Base-by-base conservation (phyloP, 2,888 invertebrate species). In the Drosophila paucipuncta region DNA sequence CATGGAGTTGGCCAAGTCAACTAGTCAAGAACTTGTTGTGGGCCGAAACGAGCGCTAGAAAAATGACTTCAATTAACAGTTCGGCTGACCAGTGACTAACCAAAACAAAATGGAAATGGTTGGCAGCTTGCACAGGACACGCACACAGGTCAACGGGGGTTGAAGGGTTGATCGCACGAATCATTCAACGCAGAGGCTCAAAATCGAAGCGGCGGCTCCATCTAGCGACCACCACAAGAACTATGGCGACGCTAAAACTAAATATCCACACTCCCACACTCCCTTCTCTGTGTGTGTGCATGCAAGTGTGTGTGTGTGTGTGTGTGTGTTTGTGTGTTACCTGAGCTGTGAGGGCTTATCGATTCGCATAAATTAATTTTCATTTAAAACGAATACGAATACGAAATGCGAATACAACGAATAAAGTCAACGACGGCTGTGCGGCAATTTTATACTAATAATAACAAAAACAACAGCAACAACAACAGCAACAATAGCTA, bases 331-430 rank as follows among this genome's bases (percentile, higher is more conserved):
- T 53, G 58, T 61, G 43, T 63, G 41, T 52, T 54, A 41, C 57
- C 50, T 65, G 58, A 47, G 37, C 43, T 72, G 63, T 59, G 33
- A 58, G 53, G 73, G 74, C 89, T 89, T 89, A 87, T 87, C 89
- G 86, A 87, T 87, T 87, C 79, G 86, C 86, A 87, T 87, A 89
- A 89, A 87, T 87, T 89, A 87, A 89, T 89, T 87, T 84, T 78
- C 84, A 86, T 85, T 89, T 86, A 85, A 86, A 86, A 88, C 85
- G 88, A 85, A 85, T 88, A 83, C 87, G 79, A 86, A 58, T 58
- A 57, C 57, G n/a, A 57, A 85, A 85, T 83, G 65, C 59, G 76
- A 78, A 71, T 75, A 75, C 59, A 66, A 60, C 81, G 85, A 85
- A 83, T 84, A 83, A 81, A 85, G 81, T 87, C 79, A 87, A 85